Percentiles rank a stretch among this genome's conserved stretches.
phyloP scores from a whole-genome alignment of 2,797 vertebrate genomes.

The Melanotaenia pygmaea region DNA sequence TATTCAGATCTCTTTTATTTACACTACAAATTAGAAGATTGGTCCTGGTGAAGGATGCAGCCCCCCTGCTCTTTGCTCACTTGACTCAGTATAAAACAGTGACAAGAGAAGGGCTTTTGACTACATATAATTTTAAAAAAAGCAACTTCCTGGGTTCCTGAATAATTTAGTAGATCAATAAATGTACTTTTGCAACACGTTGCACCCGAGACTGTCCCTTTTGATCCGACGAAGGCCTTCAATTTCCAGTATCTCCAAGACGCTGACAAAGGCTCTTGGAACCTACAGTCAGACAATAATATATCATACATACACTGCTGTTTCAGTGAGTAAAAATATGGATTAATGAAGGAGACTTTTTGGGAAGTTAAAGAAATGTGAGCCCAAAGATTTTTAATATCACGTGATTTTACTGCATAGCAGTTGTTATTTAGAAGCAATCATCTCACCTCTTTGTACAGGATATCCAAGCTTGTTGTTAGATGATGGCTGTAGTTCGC shows the following conservation, averaged over 20 bases:
- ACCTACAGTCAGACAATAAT: constrained; percentile 76
- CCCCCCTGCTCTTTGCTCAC: neutral
- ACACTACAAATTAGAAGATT: neutral
- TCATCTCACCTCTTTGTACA: constrained; percentile 86
- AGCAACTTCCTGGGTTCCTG: constrained; percentile 2
- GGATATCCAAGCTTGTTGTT: constrained; percentile 84
- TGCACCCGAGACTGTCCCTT: constrained; percentile 78
- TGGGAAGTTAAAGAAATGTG: neutral
- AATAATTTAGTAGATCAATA: constrained; percentile 10
- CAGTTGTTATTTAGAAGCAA: neutral
- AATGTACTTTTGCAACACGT: constrained; percentile 81
- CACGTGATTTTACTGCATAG: neutral
- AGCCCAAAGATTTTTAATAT: neutral
- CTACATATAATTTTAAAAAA: neutral
- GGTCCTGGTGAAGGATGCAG: neutral
- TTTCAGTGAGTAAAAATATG: neutral
- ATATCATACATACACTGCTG: neutral
- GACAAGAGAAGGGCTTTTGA: constrained; percentile 8
- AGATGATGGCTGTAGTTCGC: constrained; percentile 84
- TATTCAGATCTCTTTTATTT: neutral
- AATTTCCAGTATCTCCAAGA: constrained; percentile 88
- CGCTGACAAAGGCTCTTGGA: constrained; percentile 88
- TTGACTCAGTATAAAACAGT: neutral
- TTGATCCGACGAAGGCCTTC: constrained; percentile 82
- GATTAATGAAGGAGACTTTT: neutral